These are phyloP conservation scores for Sinohyriopsis cumingii DNA, from an alignment of 2,888 invertebrate genomes.

Conservation along the genomic window DNA sequence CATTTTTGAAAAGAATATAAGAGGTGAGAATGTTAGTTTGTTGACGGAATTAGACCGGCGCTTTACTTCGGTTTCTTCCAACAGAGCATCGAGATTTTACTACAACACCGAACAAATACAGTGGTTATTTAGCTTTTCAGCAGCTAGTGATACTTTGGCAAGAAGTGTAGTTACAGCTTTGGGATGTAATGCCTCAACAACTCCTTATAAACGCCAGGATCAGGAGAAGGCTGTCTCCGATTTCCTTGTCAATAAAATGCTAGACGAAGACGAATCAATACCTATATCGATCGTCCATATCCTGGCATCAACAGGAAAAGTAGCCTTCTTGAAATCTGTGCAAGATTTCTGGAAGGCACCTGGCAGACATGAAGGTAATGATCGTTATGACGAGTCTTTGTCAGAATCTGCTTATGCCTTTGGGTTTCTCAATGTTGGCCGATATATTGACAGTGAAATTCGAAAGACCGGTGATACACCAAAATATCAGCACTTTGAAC, in stretches of 20 bases:
- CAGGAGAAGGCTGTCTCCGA: too few relatives aligned
- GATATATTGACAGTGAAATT: not conserved
- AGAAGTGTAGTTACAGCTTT: too few relatives aligned
- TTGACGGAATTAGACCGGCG: not conserved
- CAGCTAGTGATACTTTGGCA: too few relatives aligned
- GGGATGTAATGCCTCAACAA: too few relatives aligned
- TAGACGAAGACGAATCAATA: too few relatives aligned
- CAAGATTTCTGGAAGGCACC: too few relatives aligned
- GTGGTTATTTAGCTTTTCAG: too few relatives aligned
- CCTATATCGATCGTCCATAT: too few relatives aligned
- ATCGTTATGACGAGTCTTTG: constrained; percentile 1
- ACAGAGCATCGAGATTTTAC: not conserved
- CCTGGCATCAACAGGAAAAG: too few relatives aligned
- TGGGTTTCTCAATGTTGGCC: constrained; percentile 4
- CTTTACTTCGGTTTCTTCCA: not conserved
- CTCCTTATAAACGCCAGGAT: too few relatives aligned
- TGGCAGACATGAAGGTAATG: not conserved
- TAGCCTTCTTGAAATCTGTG: too few relatives aligned
- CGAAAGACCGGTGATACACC: not conserved
- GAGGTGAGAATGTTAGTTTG: not conserved
- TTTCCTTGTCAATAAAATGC: too few relatives aligned
- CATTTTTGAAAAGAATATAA: not conserved
- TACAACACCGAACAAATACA: not conserved
- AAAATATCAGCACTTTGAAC: constrained; percentile 2
- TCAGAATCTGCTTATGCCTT: constrained; percentile 19